Percentiles rank a stretch among this genome's conserved stretches.
Conservation (phyloP, 2,888 invertebrate species). For the Candidula unifasciata region DNA sequence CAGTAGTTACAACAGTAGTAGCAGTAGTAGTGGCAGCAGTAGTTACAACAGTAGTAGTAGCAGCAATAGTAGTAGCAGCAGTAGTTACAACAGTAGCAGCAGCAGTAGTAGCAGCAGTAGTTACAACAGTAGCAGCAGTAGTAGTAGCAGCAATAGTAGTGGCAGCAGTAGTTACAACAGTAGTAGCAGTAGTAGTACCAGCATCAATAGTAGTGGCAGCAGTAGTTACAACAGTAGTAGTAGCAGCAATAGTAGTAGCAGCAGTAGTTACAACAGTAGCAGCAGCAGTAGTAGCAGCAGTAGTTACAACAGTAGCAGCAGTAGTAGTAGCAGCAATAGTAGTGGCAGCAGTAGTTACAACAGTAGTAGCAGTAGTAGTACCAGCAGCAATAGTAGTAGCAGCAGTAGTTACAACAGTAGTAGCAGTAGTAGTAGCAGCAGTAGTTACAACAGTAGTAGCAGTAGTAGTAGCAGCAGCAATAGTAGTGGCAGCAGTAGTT, state of each 20-base stretch:
- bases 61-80: not conserved
- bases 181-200: conserved; percentile 33
- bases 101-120: not conserved
- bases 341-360: conserved; percentile 14
- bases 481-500: conserved; percentile 33
- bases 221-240: not conserved
- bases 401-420: conserved; percentile 23
- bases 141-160: conserved; percentile 12
- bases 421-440: conserved; percentile 21
- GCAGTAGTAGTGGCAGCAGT: not conserved
- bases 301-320: not conserved
- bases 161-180: conserved; percentile 1
- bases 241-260: conserved; percentile 14
- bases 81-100: not conserved
- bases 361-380: conserved; percentile 33
- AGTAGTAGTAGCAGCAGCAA: conserved; percentile 31
- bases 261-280: conserved; percentile 5
- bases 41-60: not conserved
- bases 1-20: not conserved
- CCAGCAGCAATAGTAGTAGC: conserved; percentile 26
- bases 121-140: not conserved
- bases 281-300: conserved; percentile 34
- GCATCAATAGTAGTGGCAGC: conserved; percentile 13
- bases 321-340: conserved; percentile 12
- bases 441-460: conserved; percentile 20